phyloP scores from a whole-genome alignment of 2,797 vertebrate genomes.

The Molothrus ater region DNA sequence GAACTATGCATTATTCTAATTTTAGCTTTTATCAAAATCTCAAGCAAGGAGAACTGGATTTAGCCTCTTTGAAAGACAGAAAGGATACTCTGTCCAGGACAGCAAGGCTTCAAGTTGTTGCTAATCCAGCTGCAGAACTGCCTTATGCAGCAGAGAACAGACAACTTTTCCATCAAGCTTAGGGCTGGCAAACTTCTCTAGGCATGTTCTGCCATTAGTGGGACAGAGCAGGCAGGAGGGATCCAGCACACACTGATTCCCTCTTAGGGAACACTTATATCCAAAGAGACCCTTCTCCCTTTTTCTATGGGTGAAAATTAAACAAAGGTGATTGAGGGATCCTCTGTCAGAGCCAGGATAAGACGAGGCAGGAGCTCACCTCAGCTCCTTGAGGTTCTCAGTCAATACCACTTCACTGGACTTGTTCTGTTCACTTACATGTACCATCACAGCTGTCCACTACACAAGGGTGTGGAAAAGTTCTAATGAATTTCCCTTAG shows the following conservation, averaged over 20 bases:
- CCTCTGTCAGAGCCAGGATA: background rate
- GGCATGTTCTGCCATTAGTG: rapidly evolving
- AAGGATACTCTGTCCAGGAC: background rate
- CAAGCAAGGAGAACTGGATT: background rate
- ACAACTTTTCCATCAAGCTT: background rate
- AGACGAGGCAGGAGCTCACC: background rate
- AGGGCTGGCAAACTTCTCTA: background rate
- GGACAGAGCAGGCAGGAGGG: background rate
- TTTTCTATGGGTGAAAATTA: background rate
- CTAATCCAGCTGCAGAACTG: background rate
- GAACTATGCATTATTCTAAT: rapidly evolving
- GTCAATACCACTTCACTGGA: background rate
- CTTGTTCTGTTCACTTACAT: background rate
- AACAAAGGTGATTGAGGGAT: background rate
- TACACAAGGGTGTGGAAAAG: background rate
- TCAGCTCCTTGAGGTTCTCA: background rate
- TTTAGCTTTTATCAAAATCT: background rate
- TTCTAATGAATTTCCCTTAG: background rate
- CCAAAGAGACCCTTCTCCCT: background rate
- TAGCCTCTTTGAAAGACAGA: background rate
- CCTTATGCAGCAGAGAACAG: background rate
- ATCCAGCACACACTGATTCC: rapidly evolving
- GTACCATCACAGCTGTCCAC: background rate
- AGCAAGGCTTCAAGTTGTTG: background rate
- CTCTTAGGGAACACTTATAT: rapidly evolving